Evolutionary conservation across 2,113 vertebrate species (phyloP).

Genomic region (Pollimyrus isidori): DNA sequence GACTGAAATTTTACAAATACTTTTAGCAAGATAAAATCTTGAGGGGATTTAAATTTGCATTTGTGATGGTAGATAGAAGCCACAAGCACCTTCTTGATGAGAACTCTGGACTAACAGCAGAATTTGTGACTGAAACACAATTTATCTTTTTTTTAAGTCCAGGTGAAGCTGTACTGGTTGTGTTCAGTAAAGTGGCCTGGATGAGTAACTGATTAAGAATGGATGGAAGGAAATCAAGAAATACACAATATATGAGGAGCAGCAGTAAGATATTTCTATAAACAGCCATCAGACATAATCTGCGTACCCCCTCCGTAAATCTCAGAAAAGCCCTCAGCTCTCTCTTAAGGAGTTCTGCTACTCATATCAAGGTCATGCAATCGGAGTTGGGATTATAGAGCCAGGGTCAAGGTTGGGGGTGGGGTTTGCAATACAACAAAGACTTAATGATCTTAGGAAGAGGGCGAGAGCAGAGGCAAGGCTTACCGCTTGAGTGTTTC

Average conservation of each 20-base stretch:
- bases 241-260: neutral
- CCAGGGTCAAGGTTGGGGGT: neutral
- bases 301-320: neutral
- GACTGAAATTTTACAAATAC: neutral
- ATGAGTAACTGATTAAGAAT: neutral
- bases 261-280: neutral
- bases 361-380: neutral
- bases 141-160: neutral
- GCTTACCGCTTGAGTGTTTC: neutral
- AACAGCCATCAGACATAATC: neutral
- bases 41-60: neutral
- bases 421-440: neutral
- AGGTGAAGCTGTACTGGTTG: neutral
- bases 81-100: neutral
- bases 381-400: neutral
- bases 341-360: too few species aligned
- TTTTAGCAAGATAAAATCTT: neutral
- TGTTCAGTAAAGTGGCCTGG: neutral
- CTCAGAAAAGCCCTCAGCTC: neutral
- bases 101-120: neutral
- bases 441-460: neutral
- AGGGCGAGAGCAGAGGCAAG: neutral
- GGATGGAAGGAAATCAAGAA: neutral
- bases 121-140: neutral
- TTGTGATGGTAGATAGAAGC: neutral